Base-by-base conservation (phyloP, 2,113 vertebrate species). In the Clarias magur region DNA sequence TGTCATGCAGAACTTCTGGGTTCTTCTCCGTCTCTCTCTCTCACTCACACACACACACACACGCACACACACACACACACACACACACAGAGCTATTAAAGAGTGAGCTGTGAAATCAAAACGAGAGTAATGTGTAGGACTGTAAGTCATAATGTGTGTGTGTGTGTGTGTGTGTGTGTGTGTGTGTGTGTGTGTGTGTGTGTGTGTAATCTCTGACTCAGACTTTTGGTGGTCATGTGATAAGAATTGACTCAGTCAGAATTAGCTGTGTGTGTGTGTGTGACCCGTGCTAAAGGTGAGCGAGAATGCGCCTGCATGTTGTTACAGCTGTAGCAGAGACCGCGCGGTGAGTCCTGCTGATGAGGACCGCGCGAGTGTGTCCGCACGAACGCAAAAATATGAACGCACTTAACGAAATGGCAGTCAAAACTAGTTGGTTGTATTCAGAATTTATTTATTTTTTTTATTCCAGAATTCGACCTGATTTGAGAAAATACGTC, bases 1-100 rank as follows among this genome's bases (percentile, higher is more conserved):
- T 99, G 97, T 97, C 95, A 97, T 97, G 96, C 96, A 96, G 95
- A 94, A 95, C 94, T 90, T 90, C 92, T 92, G 91, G 30, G 54
- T 65, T 85, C 59, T 91, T 90, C 92, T 89, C 90, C 94, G 11
- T 23, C 73, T 48, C 34, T 38, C 34, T n/a, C n/a, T n/a, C n/a
- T n/a, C n/a, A n/a, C 79, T 78, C 57, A 65, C 79, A 72, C 85
- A 72, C 54, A 57, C 70, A 53, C 34, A 70, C 30, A 76, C 65
- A 73, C 59, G 63, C 76, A 83, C 57, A 65, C 79, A 72, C 85
- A 59, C 63, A 72, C 85, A 73, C 67, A 72, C 72, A 84, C 75
- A 79, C 60, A 80, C 73, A 79, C 63, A 85, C 65, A 73, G 76
- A 56, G 19, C 30, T 56, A 72, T 73, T 30, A 82, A 81, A 60